Base-by-base conservation (phyloP, 2,888 invertebrate genomes). In the Cephus rjabovi region DNA sequence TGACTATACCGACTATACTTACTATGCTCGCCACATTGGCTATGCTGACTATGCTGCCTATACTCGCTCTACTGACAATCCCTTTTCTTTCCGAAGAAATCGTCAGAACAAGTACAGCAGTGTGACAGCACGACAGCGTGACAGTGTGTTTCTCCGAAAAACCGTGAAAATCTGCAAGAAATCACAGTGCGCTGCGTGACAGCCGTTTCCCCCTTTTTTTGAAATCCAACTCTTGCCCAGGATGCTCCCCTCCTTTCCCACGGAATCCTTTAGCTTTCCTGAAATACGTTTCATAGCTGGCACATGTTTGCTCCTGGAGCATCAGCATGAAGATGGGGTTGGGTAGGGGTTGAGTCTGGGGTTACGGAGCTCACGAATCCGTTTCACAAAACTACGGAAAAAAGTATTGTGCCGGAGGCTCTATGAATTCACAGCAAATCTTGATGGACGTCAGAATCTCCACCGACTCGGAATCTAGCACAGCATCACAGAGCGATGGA, bases 201-300 rank as follows among this genome's bases (percentile, higher is more conserved):
- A 78, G 77, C 84, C 56, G 68, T 73, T 68, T 78, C 68, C 82
- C 84, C 78, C 81, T 82, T 78, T 81, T 81, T 82, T 76, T 83
- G 85, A 87, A 86, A 90, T 87, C 84, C 87, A 90, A 90, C 90
- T 90, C 90, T 90, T 89, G 87, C 86, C 78, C 30, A 75, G 73
- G 31, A 33, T 34, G 70, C 78, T 71, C 35, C 87, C 87, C 84
- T 79, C 76, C 80, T 86, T 90, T 90, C 90, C 90, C 90, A 90
- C 90, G 90, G 87, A 90, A 90, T 90, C 89, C 90, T 89, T 89
- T 88, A 79, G 81, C 85, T 90, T 89, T 87, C 88, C 87, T 80
- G 81, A 88, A 89, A 89, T 87, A 85, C 82, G 84, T 82, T 70
- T 33, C 70, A 33, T 70, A 33, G 70, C 70, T 4, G 1, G 70